Percentiles rank a stretch among this genome's conserved stretches.
These are phyloP conservation scores for Somateria mollissima DNA, from an alignment of 2,797 vertebrate genomes.

Conservation along the genomic window DNA sequence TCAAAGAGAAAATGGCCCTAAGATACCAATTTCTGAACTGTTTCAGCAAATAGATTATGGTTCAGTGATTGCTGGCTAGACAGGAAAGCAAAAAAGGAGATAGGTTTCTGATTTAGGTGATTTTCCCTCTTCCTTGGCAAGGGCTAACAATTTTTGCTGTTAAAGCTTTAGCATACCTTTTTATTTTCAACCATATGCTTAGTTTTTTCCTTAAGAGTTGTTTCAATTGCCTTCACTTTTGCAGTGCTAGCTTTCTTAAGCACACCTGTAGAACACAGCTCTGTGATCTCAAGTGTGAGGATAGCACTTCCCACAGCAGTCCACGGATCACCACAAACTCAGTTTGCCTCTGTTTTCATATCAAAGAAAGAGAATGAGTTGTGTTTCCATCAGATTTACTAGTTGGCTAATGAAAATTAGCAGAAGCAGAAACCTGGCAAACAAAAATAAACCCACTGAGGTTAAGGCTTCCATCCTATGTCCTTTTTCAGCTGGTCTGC, in stretches of 20 bases:
- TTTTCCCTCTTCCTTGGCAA: background rate
- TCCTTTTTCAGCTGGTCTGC: background rate
- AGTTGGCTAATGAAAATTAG: background rate
- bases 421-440: background rate
- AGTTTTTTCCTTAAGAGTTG: background rate
- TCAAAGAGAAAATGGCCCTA: background rate
- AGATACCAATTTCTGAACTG: background rate
- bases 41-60: background rate
- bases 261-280: background rate
- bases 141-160: background rate
- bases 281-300: background rate
- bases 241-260: background rate
- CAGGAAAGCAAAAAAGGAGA: background rate
- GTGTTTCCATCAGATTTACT: background rate
- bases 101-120: background rate
- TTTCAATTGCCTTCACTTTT: background rate
- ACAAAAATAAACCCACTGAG: background rate
- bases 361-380: background rate
- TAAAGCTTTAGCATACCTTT: background rate
- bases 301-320: background rate
- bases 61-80: background rate
- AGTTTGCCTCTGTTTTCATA: background rate
- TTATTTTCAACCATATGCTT: background rate
- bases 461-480: background rate
- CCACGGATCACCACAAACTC: background rate